Evolutionary conservation across 2,113 vertebrate species (phyloP).

Genomic region (Chamaetylas fuelleborni): DNA sequence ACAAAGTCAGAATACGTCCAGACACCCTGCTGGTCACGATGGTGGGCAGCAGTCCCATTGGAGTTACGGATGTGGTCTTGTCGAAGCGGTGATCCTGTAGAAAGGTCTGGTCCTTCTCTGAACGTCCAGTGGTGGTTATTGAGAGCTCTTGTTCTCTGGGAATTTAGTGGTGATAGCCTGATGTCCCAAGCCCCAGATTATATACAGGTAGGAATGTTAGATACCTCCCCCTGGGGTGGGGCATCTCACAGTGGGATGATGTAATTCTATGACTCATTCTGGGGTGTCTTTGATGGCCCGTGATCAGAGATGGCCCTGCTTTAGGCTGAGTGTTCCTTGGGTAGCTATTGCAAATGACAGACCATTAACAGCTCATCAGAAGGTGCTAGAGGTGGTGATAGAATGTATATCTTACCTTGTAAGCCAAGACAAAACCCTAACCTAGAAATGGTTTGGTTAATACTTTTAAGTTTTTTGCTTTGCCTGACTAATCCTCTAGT

Average conservation of each 20-base stretch:
- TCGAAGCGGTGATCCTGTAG: background rate
- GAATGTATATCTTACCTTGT: background rate
- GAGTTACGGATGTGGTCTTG: background rate
- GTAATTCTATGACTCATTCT: background rate
- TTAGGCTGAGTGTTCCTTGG: background rate
- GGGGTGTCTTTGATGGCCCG: background rate
- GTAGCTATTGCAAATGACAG: background rate
- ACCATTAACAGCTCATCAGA: background rate
- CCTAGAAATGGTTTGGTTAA: background rate
- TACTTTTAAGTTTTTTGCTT: background rate
- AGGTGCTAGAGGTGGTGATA: background rate
- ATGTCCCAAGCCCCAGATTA: background rate
- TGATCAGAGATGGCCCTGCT: accelerated
- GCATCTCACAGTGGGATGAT: background rate
- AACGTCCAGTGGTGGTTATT: background rate
- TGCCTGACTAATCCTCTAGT: background rate
- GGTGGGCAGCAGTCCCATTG: background rate
- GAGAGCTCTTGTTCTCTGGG: background rate
- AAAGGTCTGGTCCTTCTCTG: background rate
- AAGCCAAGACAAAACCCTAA: background rate
- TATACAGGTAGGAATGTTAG: background rate
- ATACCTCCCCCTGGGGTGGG: accelerated
- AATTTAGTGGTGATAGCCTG: background rate
- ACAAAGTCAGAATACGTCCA: accelerated
- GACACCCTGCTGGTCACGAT: background rate